These are phyloP conservation scores for Gadus chalcogrammus DNA, from an alignment of 2,113 vertebrate genomes.

Conservation along the genomic window DNA sequence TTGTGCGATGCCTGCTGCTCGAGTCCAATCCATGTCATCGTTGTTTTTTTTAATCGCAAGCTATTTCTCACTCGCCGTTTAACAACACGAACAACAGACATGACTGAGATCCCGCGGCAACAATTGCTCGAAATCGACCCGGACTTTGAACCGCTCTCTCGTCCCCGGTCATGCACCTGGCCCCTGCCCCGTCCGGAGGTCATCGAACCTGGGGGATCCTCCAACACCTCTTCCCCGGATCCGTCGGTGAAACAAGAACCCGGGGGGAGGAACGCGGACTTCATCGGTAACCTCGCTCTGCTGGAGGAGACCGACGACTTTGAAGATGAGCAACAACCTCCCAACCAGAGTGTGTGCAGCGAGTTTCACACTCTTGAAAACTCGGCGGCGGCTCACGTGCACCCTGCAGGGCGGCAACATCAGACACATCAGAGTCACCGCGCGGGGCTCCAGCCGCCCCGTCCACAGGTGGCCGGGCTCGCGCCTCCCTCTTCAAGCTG, in stretches of 20 bases:
- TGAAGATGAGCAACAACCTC: conserved; percentile 56
- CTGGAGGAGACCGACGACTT: conserved; percentile 83
- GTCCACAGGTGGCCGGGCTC: conserved; percentile 61
- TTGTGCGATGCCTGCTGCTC: no score
- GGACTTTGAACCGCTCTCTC: conserved; percentile 84
- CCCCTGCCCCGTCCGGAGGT: conserved; percentile 83
- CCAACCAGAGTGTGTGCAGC: conserved; percentile 20
- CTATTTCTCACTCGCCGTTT: conserved; percentile 31
- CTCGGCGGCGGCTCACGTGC: conserved; percentile 45
- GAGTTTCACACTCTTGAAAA: conserved; percentile 66
- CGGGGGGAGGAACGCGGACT: conserved; percentile 72
- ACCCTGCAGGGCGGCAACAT: conserved; percentile 47
- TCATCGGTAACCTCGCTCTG: conserved; percentile 81
- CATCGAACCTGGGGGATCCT: conserved; percentile 72
- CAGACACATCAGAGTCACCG: conserved; percentile 46
- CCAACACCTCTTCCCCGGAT: conserved; percentile 83
- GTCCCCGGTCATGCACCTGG: conserved; percentile 84
- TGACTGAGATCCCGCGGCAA: conserved; percentile 74
- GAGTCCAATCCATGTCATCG: background rate
- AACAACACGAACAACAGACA: conserved; percentile 38
- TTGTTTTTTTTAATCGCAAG: conserved; percentile 3
- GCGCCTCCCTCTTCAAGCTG: conserved; percentile 47
- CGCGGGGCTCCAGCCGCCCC: conserved; percentile 47
- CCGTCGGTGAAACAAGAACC: conserved; percentile 79
- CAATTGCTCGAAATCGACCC: conserved; percentile 79